Base-by-base conservation (phyloP, 2,797 vertebrate species). In the Hoplostethus atlanticus region DNA sequence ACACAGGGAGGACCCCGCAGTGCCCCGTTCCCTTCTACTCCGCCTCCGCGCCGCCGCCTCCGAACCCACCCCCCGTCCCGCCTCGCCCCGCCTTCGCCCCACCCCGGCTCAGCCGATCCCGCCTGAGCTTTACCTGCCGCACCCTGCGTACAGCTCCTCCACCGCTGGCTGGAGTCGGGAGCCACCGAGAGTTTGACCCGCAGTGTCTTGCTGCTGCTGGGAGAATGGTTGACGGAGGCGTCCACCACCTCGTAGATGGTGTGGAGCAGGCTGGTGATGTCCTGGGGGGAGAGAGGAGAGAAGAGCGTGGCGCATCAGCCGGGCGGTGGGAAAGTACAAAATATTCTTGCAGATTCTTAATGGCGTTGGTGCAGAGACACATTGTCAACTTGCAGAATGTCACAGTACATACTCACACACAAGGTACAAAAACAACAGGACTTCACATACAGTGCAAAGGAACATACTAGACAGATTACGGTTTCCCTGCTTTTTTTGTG, bases 171-270 rank as follows among this genome's bases (percentile, higher is more conserved):
- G 76, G 96, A 95, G 64, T 99, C 98, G 0, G 98, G 97, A 15
- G 97, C 96, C 79, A 99, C 96, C 0, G 97, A 98, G 34, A 99
- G 96, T 80, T 99, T 99, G 82, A 99, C 98, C 60, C 97, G 90
- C 71, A 99, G 88, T 0, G 97, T 99, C 94, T 99, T 99, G 92
- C 97, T 99, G 85, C 96, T 97, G 67, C 96, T 95, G 1, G 97
- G 97, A 15, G 97, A 98, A 88, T 99, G 97, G 93, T 99, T 99
- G 82, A 99, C 98, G 0, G 98, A 99, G 44, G 98, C 95, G 5
- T 99, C 97, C 4, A 99, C 98, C 53, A 99, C 98, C 87, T 99
- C 98, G 10, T 99, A 99, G 93, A 99, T 99, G 74, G 98, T 99
- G 77, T 99, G 97, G 71, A 99, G 96, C 88, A 99, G 93, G 92